Evolutionary conservation across 2,888 invertebrate genomes (phyloP).

Genomic region (Coleophora deauratella): DNA sequence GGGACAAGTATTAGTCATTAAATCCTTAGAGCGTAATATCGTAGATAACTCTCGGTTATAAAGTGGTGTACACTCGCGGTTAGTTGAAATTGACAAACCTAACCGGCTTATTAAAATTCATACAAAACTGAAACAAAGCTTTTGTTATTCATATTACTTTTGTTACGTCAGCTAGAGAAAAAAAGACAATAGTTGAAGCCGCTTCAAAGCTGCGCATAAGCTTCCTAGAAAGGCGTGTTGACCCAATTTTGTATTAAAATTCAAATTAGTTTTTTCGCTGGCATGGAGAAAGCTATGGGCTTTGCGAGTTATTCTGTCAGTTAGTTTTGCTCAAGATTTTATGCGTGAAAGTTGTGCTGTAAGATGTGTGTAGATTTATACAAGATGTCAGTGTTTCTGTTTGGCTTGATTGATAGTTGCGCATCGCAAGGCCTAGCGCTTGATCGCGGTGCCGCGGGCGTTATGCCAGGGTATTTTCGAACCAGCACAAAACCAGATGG

Average conservation of each 20-base stretch:
- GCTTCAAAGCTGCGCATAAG: constrained; percentile 28
- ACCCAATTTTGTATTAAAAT: constrained; percentile 65
- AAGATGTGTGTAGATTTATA: constrained; percentile 3
- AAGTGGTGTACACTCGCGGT: no score
- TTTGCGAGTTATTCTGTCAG: constrained; percentile 14
- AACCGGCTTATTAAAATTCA: constrained; percentile 7
- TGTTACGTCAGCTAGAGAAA: constrained; percentile 1
- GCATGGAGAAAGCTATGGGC: constrained; percentile 58
- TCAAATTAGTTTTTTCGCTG: constrained; percentile 66
- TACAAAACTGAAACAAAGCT: constrained; percentile 7
- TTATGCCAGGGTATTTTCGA: constrained; percentile 30
- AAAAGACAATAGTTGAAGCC: constrained; percentile 20
- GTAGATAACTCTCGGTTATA: no score
- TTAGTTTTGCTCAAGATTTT: constrained; percentile 44
- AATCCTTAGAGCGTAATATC: no score
- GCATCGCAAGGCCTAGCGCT: constrained; percentile 27
- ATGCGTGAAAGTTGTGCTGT: constrained; percentile 52
- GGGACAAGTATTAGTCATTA: no score
- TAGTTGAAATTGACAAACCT: neutral
- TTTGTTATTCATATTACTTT: constrained; percentile 7
- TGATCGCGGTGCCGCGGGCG: constrained; percentile 24
- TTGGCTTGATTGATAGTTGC: constrained; percentile 38
- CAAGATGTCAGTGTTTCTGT: neutral
- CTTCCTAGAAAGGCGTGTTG: constrained; percentile 51
- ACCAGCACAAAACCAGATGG: constrained; percentile 40